Conservation (phyloP, 2,888 invertebrate genomes). For the Pyrrhosoma nymphula region DNA sequence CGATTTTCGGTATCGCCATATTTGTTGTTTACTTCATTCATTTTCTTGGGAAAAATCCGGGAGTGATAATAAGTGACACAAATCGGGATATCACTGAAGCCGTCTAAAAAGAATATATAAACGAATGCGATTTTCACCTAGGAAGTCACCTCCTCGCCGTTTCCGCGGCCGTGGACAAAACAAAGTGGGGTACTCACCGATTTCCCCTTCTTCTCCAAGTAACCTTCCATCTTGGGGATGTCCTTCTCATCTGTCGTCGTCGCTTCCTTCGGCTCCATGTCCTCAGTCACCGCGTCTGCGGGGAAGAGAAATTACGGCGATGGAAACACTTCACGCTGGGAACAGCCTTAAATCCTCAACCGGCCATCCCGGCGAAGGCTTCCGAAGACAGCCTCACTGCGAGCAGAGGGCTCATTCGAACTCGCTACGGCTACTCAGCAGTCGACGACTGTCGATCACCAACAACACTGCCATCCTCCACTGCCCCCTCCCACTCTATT, state of each 20-base stretch:
- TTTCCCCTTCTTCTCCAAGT: constrained; percentile 79
- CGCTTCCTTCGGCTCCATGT: neutral
- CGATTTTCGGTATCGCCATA: too few relatives aligned
- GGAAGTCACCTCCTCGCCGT: too few relatives aligned
- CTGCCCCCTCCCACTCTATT: neutral
- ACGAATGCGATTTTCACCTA: too few relatives aligned
- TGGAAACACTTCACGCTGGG: neutral
- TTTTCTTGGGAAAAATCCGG: too few relatives aligned
- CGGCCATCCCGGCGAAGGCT: neutral
- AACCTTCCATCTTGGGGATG: constrained; percentile 78
- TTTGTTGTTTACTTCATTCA: too few relatives aligned
- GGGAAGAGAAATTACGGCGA: neutral
- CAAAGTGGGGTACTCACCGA: constrained; percentile 76
- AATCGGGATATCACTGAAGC: too few relatives aligned
- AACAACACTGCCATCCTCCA: neutral
- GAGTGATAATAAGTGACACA: too few relatives aligned
- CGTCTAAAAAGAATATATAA: too few relatives aligned
- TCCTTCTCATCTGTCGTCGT: neutral
- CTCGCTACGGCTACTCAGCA: neutral
- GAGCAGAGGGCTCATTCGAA: too few relatives aligned
- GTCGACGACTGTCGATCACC: neutral
- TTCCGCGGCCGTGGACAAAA: too few relatives aligned
- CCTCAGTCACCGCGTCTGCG: neutral
- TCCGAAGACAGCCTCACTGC: neutral
- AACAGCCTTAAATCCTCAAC: neutral